Conservation (phyloP, 2,888 invertebrate genomes). For the Penaeus monodon region DNA sequence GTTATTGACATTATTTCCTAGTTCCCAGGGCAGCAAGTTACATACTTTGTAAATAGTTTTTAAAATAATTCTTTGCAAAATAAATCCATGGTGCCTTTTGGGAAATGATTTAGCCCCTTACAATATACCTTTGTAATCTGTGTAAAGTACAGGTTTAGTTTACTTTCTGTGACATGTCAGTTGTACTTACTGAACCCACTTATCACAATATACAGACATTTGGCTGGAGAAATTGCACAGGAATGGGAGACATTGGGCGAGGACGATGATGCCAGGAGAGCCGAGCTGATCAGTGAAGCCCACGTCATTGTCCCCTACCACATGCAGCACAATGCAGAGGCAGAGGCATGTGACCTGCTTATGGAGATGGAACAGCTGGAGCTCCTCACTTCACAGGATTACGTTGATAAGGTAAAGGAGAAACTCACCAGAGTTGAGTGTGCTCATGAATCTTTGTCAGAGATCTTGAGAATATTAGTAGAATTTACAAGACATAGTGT, state of each 20-base stretch:
- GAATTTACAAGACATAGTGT: too few relatives aligned
- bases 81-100: too few relatives aligned
- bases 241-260: constrained; percentile 77
- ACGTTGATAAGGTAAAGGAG: constrained; percentile 46
- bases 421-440: background rate
- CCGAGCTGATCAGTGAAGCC: constrained; percentile 70
- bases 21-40: too few relatives aligned
- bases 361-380: constrained; percentile 97
- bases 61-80: too few relatives aligned
- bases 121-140: background rate
- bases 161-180: too few relatives aligned
- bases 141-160: background rate
- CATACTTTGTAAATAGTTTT: too few relatives aligned
- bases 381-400: constrained; percentile 75
- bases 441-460: too few relatives aligned
- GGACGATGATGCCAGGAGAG: constrained; percentile 65
- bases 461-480: too few relatives aligned
- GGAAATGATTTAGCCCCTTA: background rate
- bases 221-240: constrained; percentile 84
- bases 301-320: constrained; percentile 92
- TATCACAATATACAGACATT: constrained; percentile 77
- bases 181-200: too few relatives aligned
- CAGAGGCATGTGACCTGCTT: constrained; percentile 96
- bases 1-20: background rate
- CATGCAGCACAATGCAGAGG: constrained; percentile 97